A percentile compares a stretch with the other conserved stretches of the same genome.
Conservation (phyloP, 2,888 invertebrate genomes). For the Andrena fulva region DNA sequence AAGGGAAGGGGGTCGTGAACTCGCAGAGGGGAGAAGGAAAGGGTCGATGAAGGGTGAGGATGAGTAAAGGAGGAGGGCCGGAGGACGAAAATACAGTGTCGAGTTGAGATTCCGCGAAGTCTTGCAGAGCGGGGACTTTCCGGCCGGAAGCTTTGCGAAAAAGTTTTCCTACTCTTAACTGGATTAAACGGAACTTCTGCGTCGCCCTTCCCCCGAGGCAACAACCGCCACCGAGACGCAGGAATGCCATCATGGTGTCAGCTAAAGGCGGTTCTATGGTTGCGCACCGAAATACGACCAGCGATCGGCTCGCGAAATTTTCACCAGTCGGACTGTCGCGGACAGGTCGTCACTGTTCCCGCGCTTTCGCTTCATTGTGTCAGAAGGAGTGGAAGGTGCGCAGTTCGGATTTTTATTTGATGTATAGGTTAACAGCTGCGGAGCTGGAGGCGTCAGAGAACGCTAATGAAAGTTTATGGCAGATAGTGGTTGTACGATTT, state of each 20-base stretch:
- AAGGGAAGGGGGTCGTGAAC: neutral
- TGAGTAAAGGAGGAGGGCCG: neutral
- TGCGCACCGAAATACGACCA: neutral
- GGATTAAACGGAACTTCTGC: slow-evolving; percentile 62
- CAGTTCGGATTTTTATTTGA: neutral
- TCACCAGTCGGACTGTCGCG: slow-evolving; percentile 6
- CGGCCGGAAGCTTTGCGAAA: slow-evolving; percentile 25
- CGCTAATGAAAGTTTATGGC: slow-evolving; percentile 10
- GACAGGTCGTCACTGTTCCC: slow-evolving; percentile 23
- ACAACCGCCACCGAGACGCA: neutral
- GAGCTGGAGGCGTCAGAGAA: neutral
- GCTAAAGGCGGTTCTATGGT: neutral
- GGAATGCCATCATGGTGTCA: neutral
- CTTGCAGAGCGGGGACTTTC: slow-evolving; percentile 56
- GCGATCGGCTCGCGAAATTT: too few species aligned
- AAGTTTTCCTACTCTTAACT: slow-evolving; percentile 59
- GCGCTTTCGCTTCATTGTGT: neutral
- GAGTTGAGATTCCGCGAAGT: slow-evolving; percentile 63
- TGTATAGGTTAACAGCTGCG: neutral
- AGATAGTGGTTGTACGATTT: neutral
- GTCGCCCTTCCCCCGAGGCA: neutral
- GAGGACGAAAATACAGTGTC: slow-evolving; percentile 31
- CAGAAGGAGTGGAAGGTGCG: neutral
- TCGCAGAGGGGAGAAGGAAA: neutral
- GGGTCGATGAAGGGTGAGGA: neutral